phyloP scores from a whole-genome alignment of 2,888 invertebrate genomes.

The Dugesia japonica region DNA sequence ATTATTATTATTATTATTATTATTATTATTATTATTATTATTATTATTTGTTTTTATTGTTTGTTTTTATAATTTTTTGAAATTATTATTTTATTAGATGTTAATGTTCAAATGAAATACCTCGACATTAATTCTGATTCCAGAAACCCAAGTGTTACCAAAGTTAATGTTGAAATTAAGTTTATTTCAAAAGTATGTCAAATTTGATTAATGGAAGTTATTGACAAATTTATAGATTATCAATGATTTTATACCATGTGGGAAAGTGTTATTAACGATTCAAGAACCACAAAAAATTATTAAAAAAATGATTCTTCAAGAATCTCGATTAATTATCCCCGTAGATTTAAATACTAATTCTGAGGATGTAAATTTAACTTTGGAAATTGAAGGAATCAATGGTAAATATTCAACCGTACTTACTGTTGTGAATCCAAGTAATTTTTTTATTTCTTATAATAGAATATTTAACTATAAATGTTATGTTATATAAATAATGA shows the following conservation, averaged over 20 bases:
- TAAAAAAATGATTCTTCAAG: background rate
- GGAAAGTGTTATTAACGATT: background rate
- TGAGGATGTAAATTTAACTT: background rate
- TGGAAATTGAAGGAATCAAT: constrained; percentile 13
- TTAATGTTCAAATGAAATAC: background rate
- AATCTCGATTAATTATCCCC: background rate
- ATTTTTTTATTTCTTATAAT: background rate
- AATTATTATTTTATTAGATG: background rate
- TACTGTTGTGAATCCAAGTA: background rate
- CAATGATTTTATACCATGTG: background rate
- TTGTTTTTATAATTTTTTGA: too few species aligned
- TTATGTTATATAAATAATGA: too few species aligned
- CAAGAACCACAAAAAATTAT: background rate
- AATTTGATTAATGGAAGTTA: background rate
- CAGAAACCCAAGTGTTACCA: background rate
- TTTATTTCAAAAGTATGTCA: background rate
- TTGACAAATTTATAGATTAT: background rate
- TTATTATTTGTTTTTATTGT: too few species aligned
- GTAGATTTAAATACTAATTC: background rate
- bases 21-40: too few species aligned
- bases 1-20: too few species aligned
- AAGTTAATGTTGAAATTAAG: background rate
- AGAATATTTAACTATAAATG: too few species aligned
- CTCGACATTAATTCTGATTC: background rate
- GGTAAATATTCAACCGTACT: background rate